phyloP scores from a whole-genome alignment of 1,140 invertebrate genomes.

The Rhagoletis zephyria region DNA sequence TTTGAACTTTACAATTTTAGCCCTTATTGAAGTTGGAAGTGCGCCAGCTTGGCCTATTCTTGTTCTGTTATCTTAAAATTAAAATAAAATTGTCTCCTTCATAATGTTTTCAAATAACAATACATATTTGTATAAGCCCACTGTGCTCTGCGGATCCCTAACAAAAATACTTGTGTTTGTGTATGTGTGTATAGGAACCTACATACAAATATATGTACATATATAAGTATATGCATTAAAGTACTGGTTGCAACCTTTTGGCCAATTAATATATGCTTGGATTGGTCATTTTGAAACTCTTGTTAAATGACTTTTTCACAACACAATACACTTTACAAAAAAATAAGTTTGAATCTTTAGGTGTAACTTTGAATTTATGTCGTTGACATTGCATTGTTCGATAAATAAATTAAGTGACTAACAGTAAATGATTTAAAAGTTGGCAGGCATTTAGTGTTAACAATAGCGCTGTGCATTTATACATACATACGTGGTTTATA shows the following conservation, averaged over 20 bases:
- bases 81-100: too few relatives aligned
- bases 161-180: neutral
- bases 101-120: too few relatives aligned
- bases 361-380: conserved; percentile 20
- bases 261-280: conserved; percentile 10
- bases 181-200: neutral
- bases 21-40: too few relatives aligned
- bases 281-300: neutral
- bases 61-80: too few relatives aligned
- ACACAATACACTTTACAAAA: neutral
- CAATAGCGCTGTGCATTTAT: neutral
- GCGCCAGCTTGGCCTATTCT: too few relatives aligned
- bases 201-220: neutral
- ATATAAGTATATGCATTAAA: neutral
- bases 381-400: conserved; percentile 8
- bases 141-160: neutral
- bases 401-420: conserved; percentile 53
- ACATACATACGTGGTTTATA: neutral
- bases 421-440: conserved; percentile 42
- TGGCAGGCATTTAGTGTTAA: neutral
- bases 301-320: neutral
- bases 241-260: neutral
- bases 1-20: too few relatives aligned
- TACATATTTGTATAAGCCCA: neutral
- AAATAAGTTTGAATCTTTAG: neutral